phyloP scores from a whole-genome alignment of 2,888 invertebrate species.

The Therioaphis trifolii region DNA sequence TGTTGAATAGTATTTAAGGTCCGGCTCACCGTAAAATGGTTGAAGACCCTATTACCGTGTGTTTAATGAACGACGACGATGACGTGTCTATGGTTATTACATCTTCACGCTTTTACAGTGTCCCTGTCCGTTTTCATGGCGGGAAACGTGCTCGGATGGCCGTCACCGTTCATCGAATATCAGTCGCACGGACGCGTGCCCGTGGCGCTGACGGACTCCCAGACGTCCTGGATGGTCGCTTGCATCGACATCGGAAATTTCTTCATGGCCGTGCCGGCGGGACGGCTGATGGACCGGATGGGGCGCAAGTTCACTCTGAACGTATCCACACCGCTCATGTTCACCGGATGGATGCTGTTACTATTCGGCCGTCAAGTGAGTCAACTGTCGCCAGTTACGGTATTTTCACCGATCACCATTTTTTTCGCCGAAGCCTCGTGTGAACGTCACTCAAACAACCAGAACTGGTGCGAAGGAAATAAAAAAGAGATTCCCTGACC shows the following conservation, averaged over 20 bases:
- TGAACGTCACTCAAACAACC: too few species aligned
- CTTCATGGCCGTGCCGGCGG: conserved; percentile 69
- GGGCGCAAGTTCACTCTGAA: conserved; percentile 73
- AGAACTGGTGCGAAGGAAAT: too few species aligned
- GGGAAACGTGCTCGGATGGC: conserved; percentile 64
- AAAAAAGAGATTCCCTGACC: too few species aligned
- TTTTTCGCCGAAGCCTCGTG: too few species aligned
- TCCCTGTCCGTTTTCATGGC: conserved; percentile 56
- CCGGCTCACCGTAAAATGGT: too few species aligned
- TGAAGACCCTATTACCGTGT: too few species aligned
- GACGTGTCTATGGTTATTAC: too few species aligned
- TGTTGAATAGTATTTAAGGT: too few species aligned
- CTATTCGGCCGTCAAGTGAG: conserved; percentile 53
- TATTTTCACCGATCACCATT: too few species aligned
- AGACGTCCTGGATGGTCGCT: conserved; percentile 64
- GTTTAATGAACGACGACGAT: too few species aligned
- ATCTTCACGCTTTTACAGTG: conserved; percentile 40
- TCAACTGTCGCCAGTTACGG: too few species aligned
- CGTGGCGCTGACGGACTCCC: conserved; percentile 31
- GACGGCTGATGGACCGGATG: conserved; percentile 72
- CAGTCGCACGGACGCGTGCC: conserved; percentile 50
- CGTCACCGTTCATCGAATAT: conserved; percentile 64
- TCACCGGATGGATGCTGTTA: conserved; percentile 71
- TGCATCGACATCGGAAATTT: conserved; percentile 65
- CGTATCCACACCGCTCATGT: conserved; percentile 72